phyloP scores from a whole-genome alignment of 2,797 vertebrate genomes.

The Hippopotamyrus pictus region DNA sequence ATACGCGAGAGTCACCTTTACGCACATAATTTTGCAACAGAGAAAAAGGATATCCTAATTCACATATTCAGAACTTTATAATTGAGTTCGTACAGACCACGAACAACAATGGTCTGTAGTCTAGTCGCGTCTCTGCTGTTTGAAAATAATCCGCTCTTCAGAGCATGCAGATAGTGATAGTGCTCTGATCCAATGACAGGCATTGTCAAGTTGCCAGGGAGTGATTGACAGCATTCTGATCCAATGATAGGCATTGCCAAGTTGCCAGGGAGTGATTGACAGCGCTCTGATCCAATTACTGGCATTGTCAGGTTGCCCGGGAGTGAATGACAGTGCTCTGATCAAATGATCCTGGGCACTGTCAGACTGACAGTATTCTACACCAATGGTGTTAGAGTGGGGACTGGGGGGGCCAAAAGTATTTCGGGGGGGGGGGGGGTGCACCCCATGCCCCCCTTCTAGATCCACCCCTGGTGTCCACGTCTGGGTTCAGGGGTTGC shows the following conservation, averaged over 20 bases:
- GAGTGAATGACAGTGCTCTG: neutral
- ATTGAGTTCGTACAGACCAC: neutral
- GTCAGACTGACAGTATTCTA: neutral
- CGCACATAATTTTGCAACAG: neutral
- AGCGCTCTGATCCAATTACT: neutral
- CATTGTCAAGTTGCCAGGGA: neutral
- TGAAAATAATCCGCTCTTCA: neutral
- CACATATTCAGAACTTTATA: neutral
- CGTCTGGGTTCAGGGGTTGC: neutral
- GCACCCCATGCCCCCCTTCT: neutral
- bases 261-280: neutral
- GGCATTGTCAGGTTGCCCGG: neutral
- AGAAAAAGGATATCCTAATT: neutral
- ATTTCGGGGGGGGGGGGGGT: neutral
- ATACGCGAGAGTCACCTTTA: neutral
- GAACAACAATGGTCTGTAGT: neutral
- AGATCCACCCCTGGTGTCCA: neutral
- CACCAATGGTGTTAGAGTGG: neutral
- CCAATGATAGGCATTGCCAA: neutral
- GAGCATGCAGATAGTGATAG: neutral
- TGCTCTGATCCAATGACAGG: neutral
- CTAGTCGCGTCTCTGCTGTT: neutral
- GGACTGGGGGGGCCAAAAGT: neutral
- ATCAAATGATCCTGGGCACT: neutral
- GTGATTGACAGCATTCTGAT: neutral